These are phyloP conservation scores for Drosophila cardini DNA, from an alignment of 1,140 invertebrate species.

Conservation along the genomic window DNA sequence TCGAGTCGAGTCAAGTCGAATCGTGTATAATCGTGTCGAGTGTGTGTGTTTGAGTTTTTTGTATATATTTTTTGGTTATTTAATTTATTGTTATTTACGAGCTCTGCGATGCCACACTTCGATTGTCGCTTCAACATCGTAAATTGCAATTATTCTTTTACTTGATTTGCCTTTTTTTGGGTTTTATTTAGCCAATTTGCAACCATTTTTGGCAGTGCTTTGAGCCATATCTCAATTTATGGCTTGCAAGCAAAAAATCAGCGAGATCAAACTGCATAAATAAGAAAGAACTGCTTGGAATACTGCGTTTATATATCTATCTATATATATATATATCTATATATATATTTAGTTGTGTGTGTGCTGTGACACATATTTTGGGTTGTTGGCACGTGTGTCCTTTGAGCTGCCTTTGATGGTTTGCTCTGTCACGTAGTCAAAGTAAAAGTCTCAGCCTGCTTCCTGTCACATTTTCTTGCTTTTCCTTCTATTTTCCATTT, in stretches of 20 bases:
- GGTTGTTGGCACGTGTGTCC: conserved; percentile 4
- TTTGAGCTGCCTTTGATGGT: conserved; percentile 18
- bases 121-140: conserved; percentile 44
- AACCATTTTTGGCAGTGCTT: conserved; percentile 31
- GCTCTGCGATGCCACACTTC: conserved; percentile 62
- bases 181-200: conserved; percentile 8
- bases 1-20: not conserved
- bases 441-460: not conserved
- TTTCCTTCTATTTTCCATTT: conserved; percentile 14
- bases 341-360: not conserved
- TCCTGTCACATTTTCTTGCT: not conserved
- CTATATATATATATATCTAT: no score
- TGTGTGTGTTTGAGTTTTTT: no score
- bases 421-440: conserved; percentile 20
- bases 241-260: conserved; percentile 1
- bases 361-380: conserved; percentile 1
- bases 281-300: conserved; percentile 8
- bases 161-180: not conserved
- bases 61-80: not conserved
- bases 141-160: conserved; percentile 56
- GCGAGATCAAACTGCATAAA: conserved; percentile 12
- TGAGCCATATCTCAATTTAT: conserved; percentile 15
- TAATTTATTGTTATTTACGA: conserved; percentile 59
- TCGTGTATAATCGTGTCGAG: no score
- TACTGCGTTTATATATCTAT: not conserved